Evolutionary conservation across 2,113 vertebrate species (phyloP), one percentile per base, ranked within the genome.

Genomic region (Catharus minimus): DNA sequence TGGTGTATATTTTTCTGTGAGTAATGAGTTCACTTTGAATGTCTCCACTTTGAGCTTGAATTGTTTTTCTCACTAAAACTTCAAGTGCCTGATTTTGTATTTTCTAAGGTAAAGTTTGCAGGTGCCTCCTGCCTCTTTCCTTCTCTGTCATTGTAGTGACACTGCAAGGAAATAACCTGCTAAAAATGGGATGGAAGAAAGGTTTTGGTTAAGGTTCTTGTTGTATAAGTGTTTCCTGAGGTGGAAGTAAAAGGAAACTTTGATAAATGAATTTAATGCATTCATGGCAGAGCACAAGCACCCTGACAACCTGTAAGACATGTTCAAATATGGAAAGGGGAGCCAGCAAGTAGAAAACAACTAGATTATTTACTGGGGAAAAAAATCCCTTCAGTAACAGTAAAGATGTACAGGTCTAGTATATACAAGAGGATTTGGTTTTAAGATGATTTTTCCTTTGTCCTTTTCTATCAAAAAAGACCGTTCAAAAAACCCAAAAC

Each of bases 331-430:
- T 3, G 22, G 57, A 36, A 73, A 64, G 24, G 7, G 26, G 17
- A 75, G 7, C 7, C 32, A 66, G 38, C 22, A 23, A 62, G 47
- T 26, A 28, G 33, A 61, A 74, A 84, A 81, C 21, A 46, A 4
- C 24, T n/a, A 14, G 8, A 7, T 47, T 5, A 33, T 50, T 66
- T 49, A 17, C 20, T n/a, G 21, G 21, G 30, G 2, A 0, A 3
- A 8, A 49, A 19, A 53, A 11, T 50, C 7, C 52, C 36, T 15
- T 49, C 36, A 66, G 8, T 43, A 21, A 57, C 43, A 65, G n/a
- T 64, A 53, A 52, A 69, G 12, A 4, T 21, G 3, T 58, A 14
- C 12, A 30, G n/a, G 18, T 38, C 15, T 67, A 50, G 15, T 30
- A 7, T 4, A 8, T 23, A 52, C 44, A 73, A 56, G 41, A 64